These are phyloP conservation scores for Cassiopea andromeda DNA, from an alignment of 30 jellyfish, hydroid and myxozoan genomes.

Conservation along the genomic window DNA sequence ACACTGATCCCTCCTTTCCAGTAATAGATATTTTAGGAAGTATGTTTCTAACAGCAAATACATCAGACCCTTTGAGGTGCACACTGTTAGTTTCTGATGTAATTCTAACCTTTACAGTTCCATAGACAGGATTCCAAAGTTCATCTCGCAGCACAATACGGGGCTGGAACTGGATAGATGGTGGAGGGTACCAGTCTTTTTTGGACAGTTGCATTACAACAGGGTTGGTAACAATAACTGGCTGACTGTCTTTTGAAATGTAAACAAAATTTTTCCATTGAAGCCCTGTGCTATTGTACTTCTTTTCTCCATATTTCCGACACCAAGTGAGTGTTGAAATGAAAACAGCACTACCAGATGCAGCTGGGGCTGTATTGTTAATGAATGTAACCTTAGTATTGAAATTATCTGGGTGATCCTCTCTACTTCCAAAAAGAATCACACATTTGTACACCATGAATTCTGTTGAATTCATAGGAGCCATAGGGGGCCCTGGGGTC, in stretches of 20 bases:
- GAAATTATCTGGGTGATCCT: constrained; percentile 38
- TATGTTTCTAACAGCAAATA: constrained; percentile 48
- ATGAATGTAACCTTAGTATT: constrained; percentile 44
- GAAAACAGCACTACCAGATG: constrained; percentile 68
- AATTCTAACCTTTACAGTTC: constrained; percentile 54
- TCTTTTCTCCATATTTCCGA: constrained; percentile 66
- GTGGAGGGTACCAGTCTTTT: constrained; percentile 60
- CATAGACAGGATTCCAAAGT: constrained; percentile 43
- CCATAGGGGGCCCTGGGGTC: constrained; percentile 81
- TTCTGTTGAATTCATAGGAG: constrained; percentile 75
- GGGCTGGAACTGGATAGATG: constrained; percentile 58
- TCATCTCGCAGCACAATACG: constrained; percentile 62
- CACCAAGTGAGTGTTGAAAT: constrained; percentile 79
- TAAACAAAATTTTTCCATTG: constrained; percentile 46
- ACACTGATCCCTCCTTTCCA: constrained; percentile 28
- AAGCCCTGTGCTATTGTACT: constrained; percentile 53
- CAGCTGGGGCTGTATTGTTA: constrained; percentile 65
- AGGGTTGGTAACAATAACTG: constrained; percentile 68
- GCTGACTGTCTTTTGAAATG: constrained; percentile 21
- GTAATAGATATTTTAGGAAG: constrained; percentile 55
- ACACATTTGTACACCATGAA: constrained; percentile 63
- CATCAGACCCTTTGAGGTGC: constrained; percentile 38
- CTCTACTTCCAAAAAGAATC: constrained; percentile 42
- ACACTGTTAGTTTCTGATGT: background rate
- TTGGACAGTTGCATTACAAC: constrained; percentile 29